Evolutionary conservation across 2,797 vertebrate genomes (phyloP), one percentile per base, ranked within the genome.

Genomic region (Rhodeus uyekii): DNA sequence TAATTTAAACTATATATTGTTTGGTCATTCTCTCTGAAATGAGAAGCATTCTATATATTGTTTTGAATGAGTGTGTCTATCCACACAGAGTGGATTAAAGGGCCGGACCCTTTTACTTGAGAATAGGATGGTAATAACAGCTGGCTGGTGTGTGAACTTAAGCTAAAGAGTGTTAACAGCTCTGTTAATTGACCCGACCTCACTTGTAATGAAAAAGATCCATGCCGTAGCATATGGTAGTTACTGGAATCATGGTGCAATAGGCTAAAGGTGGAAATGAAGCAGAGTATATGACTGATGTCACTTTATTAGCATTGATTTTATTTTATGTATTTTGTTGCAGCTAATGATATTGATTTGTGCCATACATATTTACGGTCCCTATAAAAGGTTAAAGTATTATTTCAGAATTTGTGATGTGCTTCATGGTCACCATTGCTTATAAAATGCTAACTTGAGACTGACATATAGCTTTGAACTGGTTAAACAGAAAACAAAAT

Each of bases 281-380:
- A 80, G 68, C 84, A 80, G 48, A 76, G 72, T 50, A 75, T 85
- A 86, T 80, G 76, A 82, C 86, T 78, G 87, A 92, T 91, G 89
- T 93, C 91, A 93, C 90, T 93, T 94, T 93, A 93, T 94, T 93
- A 94, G 91, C 91, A 94, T 93, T 94, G 93, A 94, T 94, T 92
- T 88, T 80, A 88, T 89, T 92, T 92, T 93, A 92, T 92, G 92
- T 90, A 91, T 93, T 94, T 92, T 91, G 90, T 92, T 86, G 86
- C 88, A 85, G 93, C 89, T 91, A 91, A 92, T 89, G 90, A 89
- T 89, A 94, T 93, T 60, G 90, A 93, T 92, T 89, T 90, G 86
- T 4, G 55, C 86, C 81, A 74, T 86, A 71, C 82, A 83, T 83
- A 85, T 77, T 88, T 79, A 78, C 83, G 83, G 63, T 63, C 83